Conservation (phyloP, 2,888 invertebrate species). For the Harpalus rufipes region DNA sequence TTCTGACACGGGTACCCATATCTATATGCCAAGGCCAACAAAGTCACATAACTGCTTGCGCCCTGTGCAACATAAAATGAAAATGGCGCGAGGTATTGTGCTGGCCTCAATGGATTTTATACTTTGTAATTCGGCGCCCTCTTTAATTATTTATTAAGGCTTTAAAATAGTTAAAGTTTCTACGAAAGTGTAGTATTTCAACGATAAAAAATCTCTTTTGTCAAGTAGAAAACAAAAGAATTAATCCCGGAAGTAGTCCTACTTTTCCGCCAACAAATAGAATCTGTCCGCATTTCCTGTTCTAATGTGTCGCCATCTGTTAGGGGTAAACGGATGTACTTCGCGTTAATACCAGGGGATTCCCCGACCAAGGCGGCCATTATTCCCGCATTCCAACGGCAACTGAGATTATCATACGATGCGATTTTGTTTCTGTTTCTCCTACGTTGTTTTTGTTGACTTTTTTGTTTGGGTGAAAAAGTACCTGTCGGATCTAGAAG, state of each 20-base stretch:
- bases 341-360: constrained; percentile 59
- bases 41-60: too few species aligned
- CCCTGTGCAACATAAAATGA: too few species aligned
- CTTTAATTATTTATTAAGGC: too few species aligned
- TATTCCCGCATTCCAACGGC: constrained; percentile 36
- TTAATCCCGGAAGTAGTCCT: constrained; percentile 7
- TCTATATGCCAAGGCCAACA: too few species aligned
- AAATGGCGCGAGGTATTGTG: too few species aligned
- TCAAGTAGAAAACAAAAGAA: constrained; percentile 5
- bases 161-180: too few species aligned
- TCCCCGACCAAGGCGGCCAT: constrained; percentile 37
- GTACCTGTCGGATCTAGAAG: constrained; percentile 39
- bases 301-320: constrained; percentile 58
- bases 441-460: constrained; percentile 26
- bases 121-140: too few species aligned
- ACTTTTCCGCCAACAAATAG: constrained; percentile 32
- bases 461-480: constrained; percentile 31
- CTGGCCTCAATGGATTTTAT: too few species aligned
- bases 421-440: constrained; percentile 26
- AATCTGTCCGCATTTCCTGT: constrained; percentile 26
- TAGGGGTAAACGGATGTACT: constrained; percentile 58
- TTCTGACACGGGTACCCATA: too few species aligned
- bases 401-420: constrained; percentile 46
- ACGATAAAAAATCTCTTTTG: background rate
- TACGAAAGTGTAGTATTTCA: too few species aligned